A percentile compares a stretch with the other conserved stretches of the same genome.
Conservation (phyloP, 2,113 vertebrate species). For the Canis aureus region DNA sequence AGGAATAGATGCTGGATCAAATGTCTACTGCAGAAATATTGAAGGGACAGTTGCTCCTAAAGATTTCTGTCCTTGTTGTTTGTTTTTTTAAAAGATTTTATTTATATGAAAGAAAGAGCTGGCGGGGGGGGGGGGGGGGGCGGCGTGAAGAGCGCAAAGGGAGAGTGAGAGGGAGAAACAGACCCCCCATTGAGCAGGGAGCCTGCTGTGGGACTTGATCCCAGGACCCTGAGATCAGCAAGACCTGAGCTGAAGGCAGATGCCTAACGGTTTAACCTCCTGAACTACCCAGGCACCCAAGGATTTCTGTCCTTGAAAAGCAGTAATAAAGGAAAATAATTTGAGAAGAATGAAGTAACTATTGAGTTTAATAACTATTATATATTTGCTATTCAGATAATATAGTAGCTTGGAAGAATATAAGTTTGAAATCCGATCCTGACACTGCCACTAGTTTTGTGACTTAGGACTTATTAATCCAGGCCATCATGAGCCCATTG, state of each 20-base stretch:
- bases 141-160: too few relatives aligned
- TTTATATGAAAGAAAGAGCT: too few relatives aligned
- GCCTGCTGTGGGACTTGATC: too few relatives aligned
- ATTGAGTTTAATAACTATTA: not conserved
- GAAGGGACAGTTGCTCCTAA: not conserved
- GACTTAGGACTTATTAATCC: not conserved
- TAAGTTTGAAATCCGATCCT: slow-evolving; percentile 45
- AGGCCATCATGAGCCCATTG: not conserved
- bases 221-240: too few relatives aligned
- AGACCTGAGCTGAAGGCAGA: too few relatives aligned
- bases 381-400: slow-evolving; percentile 1
- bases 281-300: not conserved
- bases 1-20: not conserved
- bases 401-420: not conserved
- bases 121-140: too few relatives aligned
- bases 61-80: too few relatives aligned
- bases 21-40: not conserved
- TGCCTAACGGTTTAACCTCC: too few relatives aligned
- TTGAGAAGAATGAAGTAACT: not conserved
- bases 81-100: too few relatives aligned
- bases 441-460: not conserved
- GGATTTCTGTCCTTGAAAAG: slow-evolving; percentile 45
- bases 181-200: too few relatives aligned
- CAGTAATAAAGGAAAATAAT: slow-evolving; percentile 6
- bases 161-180: too few relatives aligned